Percentiles rank a stretch among this genome's conserved stretches.
phyloP scores from a whole-genome alignment of 2,888 invertebrate genomes.

The Lasioglossum oenotherae region DNA sequence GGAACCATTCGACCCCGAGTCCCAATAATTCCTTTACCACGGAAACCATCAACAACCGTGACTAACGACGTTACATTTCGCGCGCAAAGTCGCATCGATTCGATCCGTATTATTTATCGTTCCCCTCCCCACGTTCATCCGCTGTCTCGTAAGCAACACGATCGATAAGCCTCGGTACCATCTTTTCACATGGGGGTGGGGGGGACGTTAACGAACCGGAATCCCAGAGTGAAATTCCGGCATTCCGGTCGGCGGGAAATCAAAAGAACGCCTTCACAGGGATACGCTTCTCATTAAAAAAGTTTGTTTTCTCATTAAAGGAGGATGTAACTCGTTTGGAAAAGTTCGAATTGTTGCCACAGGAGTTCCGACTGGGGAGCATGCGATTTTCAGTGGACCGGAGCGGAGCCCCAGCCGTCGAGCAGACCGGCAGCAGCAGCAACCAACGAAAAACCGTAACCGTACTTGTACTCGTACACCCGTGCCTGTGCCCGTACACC shows the following conservation, averaged over 20 bases:
- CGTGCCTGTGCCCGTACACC: neutral
- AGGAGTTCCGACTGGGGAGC: conserved; percentile 16
- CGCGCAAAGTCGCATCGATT: neutral
- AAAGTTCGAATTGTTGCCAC: conserved; percentile 55
- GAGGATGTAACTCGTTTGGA: conserved; percentile 47
- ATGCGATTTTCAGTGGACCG: conserved; percentile 43
- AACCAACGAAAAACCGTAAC: conserved; percentile 44
- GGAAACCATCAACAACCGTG: conserved; percentile 6
- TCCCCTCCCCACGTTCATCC: neutral
- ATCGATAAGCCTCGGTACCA: conserved; percentile 5
- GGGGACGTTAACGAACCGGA: conserved; percentile 23
- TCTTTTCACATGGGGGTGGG: neutral
- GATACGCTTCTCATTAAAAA: conserved; percentile 56
- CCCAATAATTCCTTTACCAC: conserved; percentile 30
- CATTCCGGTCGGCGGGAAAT: conserved; percentile 14
- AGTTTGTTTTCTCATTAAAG: conserved; percentile 61
- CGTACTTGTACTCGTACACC: neutral
- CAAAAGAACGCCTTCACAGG: conserved; percentile 31
- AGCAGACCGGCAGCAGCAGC: neutral
- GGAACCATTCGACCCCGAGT: conserved; percentile 19
- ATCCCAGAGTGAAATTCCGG: conserved; percentile 42
- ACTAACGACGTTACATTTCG: neutral
- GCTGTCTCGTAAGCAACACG: neutral
- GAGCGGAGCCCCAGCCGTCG: neutral
- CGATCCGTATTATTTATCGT: neutral